Conservation (phyloP, 2,113 vertebrate species). For the Oplegnathus fasciatus region DNA sequence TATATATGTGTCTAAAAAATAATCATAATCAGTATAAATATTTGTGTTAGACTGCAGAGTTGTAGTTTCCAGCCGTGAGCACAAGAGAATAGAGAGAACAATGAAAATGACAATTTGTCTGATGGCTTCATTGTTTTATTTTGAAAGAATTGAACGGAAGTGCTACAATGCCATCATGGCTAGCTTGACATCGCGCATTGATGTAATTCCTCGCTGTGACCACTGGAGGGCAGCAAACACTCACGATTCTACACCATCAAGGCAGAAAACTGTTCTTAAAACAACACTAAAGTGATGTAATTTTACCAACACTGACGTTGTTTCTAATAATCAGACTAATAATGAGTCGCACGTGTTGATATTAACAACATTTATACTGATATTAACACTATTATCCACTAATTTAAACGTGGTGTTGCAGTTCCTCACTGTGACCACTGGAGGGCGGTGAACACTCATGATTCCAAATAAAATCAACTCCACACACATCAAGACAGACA, state of each 20-base stretch:
- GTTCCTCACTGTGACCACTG: neutral
- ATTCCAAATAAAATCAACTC: neutral
- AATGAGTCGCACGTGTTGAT: no score
- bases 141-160: neutral
- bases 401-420: neutral
- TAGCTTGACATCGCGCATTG: neutral
- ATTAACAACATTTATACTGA: neutral
- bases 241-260: neutral
- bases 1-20: no score
- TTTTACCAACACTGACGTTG: neutral
- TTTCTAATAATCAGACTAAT: neutral
- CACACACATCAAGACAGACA: neutral
- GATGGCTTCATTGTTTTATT: neutral
- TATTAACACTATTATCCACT: neutral
- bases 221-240: neutral
- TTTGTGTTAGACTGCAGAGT: no score
- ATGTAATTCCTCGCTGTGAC: neutral
- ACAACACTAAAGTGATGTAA: neutral
- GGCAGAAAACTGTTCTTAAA: neutral
- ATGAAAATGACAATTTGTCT: neutral
- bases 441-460: neutral
- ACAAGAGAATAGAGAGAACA: neutral
- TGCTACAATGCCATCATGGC: neutral
- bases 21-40: no score
- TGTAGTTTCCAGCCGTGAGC: neutral